Evolutionary conservation across 2,113 vertebrate genomes (phyloP).

Genomic region (Gobio gobio): DNA sequence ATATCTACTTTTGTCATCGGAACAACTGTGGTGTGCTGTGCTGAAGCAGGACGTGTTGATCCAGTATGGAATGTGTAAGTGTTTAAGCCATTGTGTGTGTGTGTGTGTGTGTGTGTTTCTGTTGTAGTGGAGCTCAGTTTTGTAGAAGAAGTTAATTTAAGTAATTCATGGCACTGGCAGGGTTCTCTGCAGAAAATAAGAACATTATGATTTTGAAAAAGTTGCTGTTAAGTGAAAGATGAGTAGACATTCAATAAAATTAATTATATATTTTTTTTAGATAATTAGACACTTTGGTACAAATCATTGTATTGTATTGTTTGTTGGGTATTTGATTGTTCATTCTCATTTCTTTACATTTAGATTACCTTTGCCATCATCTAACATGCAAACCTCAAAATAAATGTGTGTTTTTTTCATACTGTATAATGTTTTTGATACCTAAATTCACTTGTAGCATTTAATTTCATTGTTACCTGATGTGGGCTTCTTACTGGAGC

Average conservation of each 20-base stretch:
- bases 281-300: no score
- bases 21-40: not conserved
- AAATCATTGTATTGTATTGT: no score
- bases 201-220: not conserved
- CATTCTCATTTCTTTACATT: no score
- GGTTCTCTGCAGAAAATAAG: not conserved
- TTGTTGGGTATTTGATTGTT: no score
- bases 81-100: not conserved
- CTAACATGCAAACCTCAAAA: no score
- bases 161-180: not conserved
- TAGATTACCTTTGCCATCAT: no score
- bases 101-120: not conserved
- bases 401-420: no score
- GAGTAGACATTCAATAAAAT: not conserved
- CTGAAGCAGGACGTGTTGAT: not conserved
- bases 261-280: no score
- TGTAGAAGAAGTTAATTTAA: not conserved
- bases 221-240: not conserved
- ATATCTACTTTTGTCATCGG: not conserved
- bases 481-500: no score
- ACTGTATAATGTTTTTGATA: no score
- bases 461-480: no score
- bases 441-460: no score
- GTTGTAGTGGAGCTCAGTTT: not conserved
- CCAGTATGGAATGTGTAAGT: slow-evolving; percentile 26